A percentile compares a stretch with the other conserved stretches of the same genome.
These are phyloP conservation scores for Pan paniscus DNA, from an alignment of 2,113 vertebrate genomes.

Conservation along the genomic window DNA sequence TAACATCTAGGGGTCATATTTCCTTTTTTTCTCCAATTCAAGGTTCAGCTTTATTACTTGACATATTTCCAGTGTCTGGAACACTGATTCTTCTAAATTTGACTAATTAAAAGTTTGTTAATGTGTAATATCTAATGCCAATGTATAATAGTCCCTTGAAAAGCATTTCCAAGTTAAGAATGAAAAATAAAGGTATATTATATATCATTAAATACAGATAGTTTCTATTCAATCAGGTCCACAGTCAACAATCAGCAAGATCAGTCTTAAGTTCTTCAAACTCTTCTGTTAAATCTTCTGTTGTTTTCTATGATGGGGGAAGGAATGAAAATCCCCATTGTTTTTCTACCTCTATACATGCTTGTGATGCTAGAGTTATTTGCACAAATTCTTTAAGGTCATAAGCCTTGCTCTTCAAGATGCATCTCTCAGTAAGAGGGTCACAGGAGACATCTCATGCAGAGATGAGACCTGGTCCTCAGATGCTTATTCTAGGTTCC, in stretches of 20 bases:
- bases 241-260: conserved; percentile 16
- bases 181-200: conserved; percentile 49
- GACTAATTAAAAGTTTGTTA: conserved; percentile 65
- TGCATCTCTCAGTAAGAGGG: conserved; percentile 91
- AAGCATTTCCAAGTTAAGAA: conserved; percentile 61
- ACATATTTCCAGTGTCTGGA: background rate
- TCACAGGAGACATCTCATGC: conserved; percentile 91
- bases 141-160: background rate
- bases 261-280: conserved; percentile 65
- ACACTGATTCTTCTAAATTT: conserved; percentile 45
- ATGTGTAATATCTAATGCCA: background rate
- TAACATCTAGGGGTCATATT: background rate
- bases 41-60: conserved; percentile 31
- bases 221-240: conserved; percentile 68
- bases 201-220: background rate
- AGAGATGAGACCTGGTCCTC: conserved; percentile 91
- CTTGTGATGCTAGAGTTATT: conserved; percentile 91
- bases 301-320: conserved; percentile 73
- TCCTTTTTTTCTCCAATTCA: background rate
- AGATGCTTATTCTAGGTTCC: conserved; percentile 91
- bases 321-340: conserved; percentile 89
- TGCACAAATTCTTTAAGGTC: conserved; percentile 90
- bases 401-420: conserved; percentile 91
- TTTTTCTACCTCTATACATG: conserved; percentile 88
- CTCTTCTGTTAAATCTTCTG: conserved; percentile 86